Evolutionary conservation across 2,888 invertebrate species (phyloP), one percentile per base, ranked within the genome.

Genomic region (Lepidonotus clava): DNA sequence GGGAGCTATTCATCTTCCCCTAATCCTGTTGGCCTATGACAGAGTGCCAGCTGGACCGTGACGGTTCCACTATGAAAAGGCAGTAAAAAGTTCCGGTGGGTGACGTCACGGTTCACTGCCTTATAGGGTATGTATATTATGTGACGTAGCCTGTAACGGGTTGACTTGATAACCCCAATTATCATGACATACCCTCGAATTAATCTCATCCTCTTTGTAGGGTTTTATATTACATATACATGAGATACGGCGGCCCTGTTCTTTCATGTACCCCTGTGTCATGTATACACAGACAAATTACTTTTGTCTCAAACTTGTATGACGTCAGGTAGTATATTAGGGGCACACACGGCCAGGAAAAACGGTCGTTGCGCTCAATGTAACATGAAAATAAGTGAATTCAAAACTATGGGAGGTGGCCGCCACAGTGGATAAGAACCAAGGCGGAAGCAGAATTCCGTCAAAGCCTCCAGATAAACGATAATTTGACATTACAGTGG

Each of bases 251-350:
- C 18, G 18, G 18, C 8, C 28, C 14, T 24, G 28, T 61, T 28
- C 61, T 61, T 61, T 61, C 61, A 61, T 61, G 61, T 61, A 61
- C 28, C n/a, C n/a, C n/a, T n/a, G n/a, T n/a, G n/a, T n/a, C n/a
- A n/a, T n/a, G n/a, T n/a, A n/a, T n/a, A n/a, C n/a, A n/a, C n/a
- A n/a, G n/a, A n/a, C n/a, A n/a, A n/a, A n/a, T n/a, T n/a, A n/a
- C n/a, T n/a, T n/a, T n/a, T n/a, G n/a, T n/a, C n/a, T n/a, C n/a
- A n/a, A n/a, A n/a, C n/a, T n/a, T n/a, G n/a, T n/a, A n/a, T n/a
- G n/a, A n/a, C n/a, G n/a, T n/a, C n/a, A n/a, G n/a, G n/a, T n/a
- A n/a, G n/a, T n/a, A n/a, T n/a, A n/a, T n/a, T n/a, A n/a, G n/a
- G n/a, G n/a, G n/a, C n/a, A n/a, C n/a, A n/a, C n/a, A n/a, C n/a